These are phyloP conservation scores for Margaritifera margaritifera DNA, from an alignment of 2,888 invertebrate species.

Conservation along the genomic window DNA sequence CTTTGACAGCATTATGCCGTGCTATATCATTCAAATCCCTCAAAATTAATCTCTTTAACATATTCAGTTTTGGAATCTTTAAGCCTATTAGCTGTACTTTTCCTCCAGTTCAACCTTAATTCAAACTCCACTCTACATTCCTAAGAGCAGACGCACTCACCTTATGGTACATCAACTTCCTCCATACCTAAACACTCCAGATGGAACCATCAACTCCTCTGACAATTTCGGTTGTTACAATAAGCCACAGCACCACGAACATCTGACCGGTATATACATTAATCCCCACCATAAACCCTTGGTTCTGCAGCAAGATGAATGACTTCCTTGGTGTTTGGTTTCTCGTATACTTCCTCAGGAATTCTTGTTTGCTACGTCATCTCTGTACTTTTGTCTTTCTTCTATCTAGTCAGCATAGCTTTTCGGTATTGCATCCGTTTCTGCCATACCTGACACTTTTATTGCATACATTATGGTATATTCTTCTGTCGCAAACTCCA, in stretches of 20 bases:
- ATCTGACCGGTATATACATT: constrained; percentile 8
- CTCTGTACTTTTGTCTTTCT: not conserved
- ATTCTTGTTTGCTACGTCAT: not conserved
- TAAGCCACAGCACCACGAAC: constrained; percentile 9
- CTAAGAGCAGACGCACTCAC: constrained; percentile 12
- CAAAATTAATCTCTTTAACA: constrained; percentile 8
- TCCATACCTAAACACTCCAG: constrained; percentile 16
- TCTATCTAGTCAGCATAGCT: not conserved
- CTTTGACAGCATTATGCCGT: constrained; percentile 18
- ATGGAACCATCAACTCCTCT: constrained; percentile 18
- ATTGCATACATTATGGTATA: constrained; percentile 8
- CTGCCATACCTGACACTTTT: too few relatives aligned
- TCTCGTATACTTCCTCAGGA: constrained; percentile 1
- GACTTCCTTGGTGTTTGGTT: constrained; percentile 2
- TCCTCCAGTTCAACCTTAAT: not conserved
- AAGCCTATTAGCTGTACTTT: constrained; percentile 1
- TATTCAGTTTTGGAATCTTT: constrained; percentile 13
- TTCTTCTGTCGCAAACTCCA: constrained; percentile 9
- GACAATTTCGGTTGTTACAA: constrained; percentile 11
- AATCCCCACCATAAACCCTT: not conserved
- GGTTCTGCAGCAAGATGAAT: not conserved
- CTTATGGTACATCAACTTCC: constrained; percentile 13
- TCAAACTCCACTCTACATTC: constrained; percentile 2
- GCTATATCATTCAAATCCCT: constrained; percentile 11
- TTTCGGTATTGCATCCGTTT: not conserved